Percentiles rank a stretch among this genome's conserved stretches.
phyloP scores from a whole-genome alignment of 1,140 invertebrate species.

The Neuroterus valhalla region DNA sequence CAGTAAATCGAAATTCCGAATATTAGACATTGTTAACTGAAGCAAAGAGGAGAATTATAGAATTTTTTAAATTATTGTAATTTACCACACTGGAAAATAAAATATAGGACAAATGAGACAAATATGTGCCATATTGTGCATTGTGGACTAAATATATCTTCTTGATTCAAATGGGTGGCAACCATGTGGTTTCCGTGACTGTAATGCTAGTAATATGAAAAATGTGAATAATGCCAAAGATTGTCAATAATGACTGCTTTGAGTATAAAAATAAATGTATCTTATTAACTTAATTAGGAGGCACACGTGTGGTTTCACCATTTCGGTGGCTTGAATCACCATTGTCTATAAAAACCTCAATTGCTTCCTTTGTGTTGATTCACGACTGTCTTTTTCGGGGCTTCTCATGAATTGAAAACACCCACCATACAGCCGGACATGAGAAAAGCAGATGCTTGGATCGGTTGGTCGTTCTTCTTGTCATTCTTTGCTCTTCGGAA shows the following conservation, averaged over 20 bases:
- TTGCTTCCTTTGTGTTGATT: conserved; percentile 1
- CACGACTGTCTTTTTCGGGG: conserved; percentile 13
- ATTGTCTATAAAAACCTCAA: conserved; percentile 10
- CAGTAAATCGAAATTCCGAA: no score
- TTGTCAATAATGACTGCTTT: neutral
- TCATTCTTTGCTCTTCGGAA: conserved; percentile 26
- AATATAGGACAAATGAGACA: no score
- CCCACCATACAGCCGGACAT: conserved; percentile 2
- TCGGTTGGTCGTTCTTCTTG: conserved; percentile 42
- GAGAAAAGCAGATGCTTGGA: conserved; percentile 44
- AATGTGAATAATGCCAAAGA: neutral
- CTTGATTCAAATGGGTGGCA: no score
- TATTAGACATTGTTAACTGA: no score
- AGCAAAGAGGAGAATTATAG: no score
- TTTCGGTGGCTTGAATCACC: neutral
- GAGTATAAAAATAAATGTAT: neutral
- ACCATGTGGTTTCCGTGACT: neutral
- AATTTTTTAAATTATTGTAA: no score
- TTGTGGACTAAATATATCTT: no score
- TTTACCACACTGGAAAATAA: no score
- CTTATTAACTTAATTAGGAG: conserved; percentile 12
- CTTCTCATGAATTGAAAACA: conserved; percentile 17
- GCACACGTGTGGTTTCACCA: neutral
- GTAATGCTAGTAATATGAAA: neutral
- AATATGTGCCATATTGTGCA: no score